These are phyloP conservation scores for Dolichopus griseipennis DNA, from an alignment of 2,888 invertebrate species.

Conservation along the genomic window DNA sequence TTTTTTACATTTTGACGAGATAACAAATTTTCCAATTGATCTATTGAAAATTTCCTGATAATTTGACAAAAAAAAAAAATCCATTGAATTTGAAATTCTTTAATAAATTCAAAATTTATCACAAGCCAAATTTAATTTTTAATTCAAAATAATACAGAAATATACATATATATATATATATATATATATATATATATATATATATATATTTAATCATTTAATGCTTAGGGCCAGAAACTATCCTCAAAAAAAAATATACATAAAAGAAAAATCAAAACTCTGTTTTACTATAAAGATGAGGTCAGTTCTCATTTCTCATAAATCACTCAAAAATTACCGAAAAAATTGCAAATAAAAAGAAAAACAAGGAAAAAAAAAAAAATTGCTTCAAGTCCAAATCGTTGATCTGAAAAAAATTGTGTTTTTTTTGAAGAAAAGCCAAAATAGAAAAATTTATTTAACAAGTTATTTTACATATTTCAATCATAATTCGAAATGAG, in stretches of 20 bases:
- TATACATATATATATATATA: no score
- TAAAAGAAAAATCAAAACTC: no score
- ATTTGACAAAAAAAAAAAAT: constrained; percentile 1
- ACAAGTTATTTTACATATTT: constrained; percentile 6
- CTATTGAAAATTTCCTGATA: constrained; percentile 1
- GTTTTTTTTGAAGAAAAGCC: not conserved
- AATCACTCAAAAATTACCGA: not conserved
- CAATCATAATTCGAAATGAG: not conserved
- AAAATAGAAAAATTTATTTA: not conserved
- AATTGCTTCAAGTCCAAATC: not conserved
- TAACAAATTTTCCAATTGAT: not conserved
- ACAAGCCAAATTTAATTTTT: not conserved
- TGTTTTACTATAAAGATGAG: not conserved
- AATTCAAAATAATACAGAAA: no score
- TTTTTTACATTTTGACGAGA: constrained; percentile 1
- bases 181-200: no score
- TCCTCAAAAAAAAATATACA: not conserved
- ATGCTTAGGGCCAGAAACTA: not conserved
- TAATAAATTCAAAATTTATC: not conserved
- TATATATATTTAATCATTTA: not conserved
- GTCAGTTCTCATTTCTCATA: constrained; percentile 1
- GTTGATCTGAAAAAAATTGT: not conserved
- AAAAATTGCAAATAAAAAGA: no score
- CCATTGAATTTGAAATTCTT: not conserved
- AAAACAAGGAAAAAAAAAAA: not conserved